Percentiles rank a stretch among this genome's conserved stretches.
phyloP scores from a whole-genome alignment of 2,113 vertebrate genomes.

The Phodopus roborovskii region DNA sequence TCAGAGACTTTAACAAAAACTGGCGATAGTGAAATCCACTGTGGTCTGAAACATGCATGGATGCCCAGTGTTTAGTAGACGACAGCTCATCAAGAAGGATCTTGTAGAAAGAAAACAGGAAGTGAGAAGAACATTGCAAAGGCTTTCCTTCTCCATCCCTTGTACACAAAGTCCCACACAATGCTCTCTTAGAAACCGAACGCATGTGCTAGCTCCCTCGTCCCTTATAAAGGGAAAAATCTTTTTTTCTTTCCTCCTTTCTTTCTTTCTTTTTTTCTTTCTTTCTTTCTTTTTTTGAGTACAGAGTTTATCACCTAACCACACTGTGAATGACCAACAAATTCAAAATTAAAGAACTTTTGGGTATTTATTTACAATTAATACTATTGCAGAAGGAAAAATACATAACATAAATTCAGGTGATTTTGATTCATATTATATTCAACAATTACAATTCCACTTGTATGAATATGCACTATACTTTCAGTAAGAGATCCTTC shows the following conservation, averaged over 20 bases:
- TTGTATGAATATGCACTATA: not conserved
- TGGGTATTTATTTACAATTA: conserved; percentile 44
- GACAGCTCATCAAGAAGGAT: conserved; percentile 95
- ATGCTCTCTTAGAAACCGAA: not conserved
- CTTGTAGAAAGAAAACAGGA: conserved; percentile 83
- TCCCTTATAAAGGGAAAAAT: not conserved
- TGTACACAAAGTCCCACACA: not conserved
- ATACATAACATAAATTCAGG: conserved; percentile 13
- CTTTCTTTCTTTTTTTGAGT: not conserved
- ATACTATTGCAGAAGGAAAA: conserved; percentile 19
- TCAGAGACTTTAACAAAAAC: conserved; percentile 94
- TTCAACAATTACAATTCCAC: not conserved
- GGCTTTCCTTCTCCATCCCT: not conserved
- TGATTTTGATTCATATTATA: conserved; percentile 4
- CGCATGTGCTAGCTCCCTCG: not conserved
- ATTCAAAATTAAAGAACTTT: conserved; percentile 57
- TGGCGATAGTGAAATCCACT: conserved; percentile 99
- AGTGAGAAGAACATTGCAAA: conserved; percentile 44
- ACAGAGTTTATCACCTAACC: not conserved
- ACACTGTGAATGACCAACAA: not conserved
- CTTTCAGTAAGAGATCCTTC: not conserved
- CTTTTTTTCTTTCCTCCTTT: too few species aligned
- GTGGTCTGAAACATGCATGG: conserved; percentile 97
- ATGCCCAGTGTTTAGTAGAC: conserved; percentile 95
- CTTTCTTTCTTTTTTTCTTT: too few species aligned